Conservation (phyloP, 2,888 invertebrate species). For the Isoperla grammatica region DNA sequence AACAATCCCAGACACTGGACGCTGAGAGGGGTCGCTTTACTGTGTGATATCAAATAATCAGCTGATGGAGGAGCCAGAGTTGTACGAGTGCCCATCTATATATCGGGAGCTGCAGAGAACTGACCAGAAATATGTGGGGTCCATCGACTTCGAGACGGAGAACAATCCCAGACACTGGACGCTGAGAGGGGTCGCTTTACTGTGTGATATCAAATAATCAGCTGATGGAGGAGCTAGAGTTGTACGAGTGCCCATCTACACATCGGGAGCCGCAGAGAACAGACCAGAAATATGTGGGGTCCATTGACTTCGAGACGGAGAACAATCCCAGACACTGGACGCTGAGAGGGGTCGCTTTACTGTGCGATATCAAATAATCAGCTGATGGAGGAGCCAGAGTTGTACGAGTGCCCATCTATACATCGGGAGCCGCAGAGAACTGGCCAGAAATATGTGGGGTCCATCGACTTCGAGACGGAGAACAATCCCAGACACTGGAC, state of each 20-base stretch:
- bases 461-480: slow-evolving; percentile 90
- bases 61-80: slow-evolving; percentile 65
- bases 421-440: slow-evolving; percentile 93
- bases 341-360: slow-evolving; percentile 86
- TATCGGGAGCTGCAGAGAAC: slow-evolving; percentile 93
- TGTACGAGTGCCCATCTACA: slow-evolving; percentile 89
- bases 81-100: slow-evolving; percentile 89
- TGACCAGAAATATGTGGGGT: slow-evolving; percentile 91
- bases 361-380: slow-evolving; percentile 90
- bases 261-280: slow-evolving; percentile 93
- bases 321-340: slow-evolving; percentile 94
- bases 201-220: slow-evolving; percentile 90
- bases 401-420: slow-evolving; percentile 89
- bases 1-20: slow-evolving; percentile 94
- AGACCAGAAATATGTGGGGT: slow-evolving; percentile 91
- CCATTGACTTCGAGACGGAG: slow-evolving; percentile 90
- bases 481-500: slow-evolving; percentile 94
- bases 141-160: slow-evolving; percentile 90
- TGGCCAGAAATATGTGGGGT: slow-evolving; percentile 91
- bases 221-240: slow-evolving; percentile 65
- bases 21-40: slow-evolving; percentile 86
- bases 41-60: slow-evolving; percentile 90
- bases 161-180: slow-evolving; percentile 94
- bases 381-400: slow-evolving; percentile 65
- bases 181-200: slow-evolving; percentile 86